Evolutionary conservation across 2,797 vertebrate species (phyloP).

Genomic region (Pseudochaenichthys georgianus): DNA sequence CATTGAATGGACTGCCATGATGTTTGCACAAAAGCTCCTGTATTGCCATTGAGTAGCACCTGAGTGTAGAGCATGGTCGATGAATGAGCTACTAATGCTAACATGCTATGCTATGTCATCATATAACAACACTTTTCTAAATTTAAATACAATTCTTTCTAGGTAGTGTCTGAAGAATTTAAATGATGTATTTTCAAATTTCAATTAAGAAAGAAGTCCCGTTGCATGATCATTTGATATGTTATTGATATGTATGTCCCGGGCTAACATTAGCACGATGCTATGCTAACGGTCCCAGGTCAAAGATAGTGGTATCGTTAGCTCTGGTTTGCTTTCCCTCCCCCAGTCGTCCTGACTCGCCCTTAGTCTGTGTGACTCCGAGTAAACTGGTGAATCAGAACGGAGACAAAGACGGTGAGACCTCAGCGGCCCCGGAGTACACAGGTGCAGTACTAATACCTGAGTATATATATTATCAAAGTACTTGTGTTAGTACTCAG

Average conservation of each 20-base stretch:
- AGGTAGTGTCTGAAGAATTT: no score
- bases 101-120: not conserved
- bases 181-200: no score
- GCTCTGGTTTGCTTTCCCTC: conserved; percentile 24
- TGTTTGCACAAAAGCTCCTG: not conserved
- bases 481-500: no score
- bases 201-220: no score
- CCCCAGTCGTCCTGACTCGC: conserved; percentile 81
- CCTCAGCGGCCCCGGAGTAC: conserved; percentile 90
- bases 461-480: not conserved
- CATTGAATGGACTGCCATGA: not conserved
- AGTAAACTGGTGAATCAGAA: conserved; percentile 82
- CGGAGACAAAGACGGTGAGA: conserved; percentile 88
- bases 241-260: no score
- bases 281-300: not conserved
- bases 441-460: conserved; percentile 81
- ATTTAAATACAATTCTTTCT: not conserved
- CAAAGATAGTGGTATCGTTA: not conserved
- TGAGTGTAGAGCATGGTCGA: not conserved
- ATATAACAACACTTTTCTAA: not conserved
- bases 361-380: conserved; percentile 84
- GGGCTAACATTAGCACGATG: not conserved
- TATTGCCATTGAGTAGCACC: not conserved
- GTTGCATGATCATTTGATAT: no score
- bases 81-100: not conserved